Evolutionary conservation across 2,888 invertebrate genomes (phyloP).

Genomic region (Nemoura dubitans): DNA sequence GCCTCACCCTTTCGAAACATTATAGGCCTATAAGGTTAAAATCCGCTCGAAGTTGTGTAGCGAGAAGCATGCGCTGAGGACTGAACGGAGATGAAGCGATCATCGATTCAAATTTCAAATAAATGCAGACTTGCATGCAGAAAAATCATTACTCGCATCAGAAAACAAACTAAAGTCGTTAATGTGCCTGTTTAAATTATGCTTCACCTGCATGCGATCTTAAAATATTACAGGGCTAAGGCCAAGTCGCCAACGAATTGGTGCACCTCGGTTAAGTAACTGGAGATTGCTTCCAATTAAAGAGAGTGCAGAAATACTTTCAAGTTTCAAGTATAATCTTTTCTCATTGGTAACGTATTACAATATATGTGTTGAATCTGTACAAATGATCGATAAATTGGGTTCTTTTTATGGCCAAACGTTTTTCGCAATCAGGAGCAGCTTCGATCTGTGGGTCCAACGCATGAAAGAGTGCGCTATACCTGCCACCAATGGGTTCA

Average conservation of each 20-base stretch:
- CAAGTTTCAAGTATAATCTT: not conserved
- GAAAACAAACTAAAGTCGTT: not conserved
- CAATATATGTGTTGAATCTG: not conserved
- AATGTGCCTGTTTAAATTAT: not conserved
- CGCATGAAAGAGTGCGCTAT: not conserved
- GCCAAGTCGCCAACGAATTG: not conserved
- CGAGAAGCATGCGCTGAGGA: not conserved
- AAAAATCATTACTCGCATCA: not conserved
- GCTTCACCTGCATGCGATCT: not conserved
- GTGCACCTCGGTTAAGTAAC: not conserved
- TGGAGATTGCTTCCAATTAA: not conserved
- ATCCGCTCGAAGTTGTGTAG: not conserved
- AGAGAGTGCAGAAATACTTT: not conserved
- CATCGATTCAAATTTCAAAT: not conserved
- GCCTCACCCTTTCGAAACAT: not conserved
- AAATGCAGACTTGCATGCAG: conserved; percentile 3
- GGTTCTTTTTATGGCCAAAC: not conserved
- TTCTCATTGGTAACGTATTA: not conserved
- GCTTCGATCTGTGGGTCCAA: not conserved
- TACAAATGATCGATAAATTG: not conserved
- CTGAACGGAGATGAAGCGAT: not conserved
- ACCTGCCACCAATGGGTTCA: not conserved
- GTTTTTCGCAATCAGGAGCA: not conserved
- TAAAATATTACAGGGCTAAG: not conserved
- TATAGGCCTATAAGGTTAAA: not conserved